Base-by-base conservation (phyloP, 2,113 vertebrate species). In the Pungitius pungitius region DNA sequence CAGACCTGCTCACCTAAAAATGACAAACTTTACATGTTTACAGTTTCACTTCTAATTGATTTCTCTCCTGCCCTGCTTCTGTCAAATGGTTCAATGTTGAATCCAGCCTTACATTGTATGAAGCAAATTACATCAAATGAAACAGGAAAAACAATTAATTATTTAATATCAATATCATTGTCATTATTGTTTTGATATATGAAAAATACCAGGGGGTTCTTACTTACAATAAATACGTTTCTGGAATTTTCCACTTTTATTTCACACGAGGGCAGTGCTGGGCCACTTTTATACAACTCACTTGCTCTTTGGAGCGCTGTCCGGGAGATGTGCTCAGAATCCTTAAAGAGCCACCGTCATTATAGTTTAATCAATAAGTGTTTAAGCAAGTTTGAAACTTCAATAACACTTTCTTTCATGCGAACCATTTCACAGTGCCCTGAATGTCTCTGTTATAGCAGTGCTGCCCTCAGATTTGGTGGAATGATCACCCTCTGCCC, bases 201-300 rank as follows among this genome's bases (percentile, higher is more conserved):
- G 40, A 69, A 8, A 61, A 37, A 52, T 2, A 4, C 59, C 0
- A 49, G 11, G 13, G 49, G 2, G n/a, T 18, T 35, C 40, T 57
- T 18, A 42, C 8, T 40, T 22, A 4, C 2, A 22, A n/a, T 22
- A 22, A 1, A 10, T 1, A 22, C 12, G n/a, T 52, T 11, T 52
- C 3, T 24, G 40, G 24, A 58, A n/a, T 45, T 70, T 64, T 51
- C 10, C n/a, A 43, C 24, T 18, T 15, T 30, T 17, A 42, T 71
- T 30, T 81, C 83, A 87, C 80, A 70, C 51, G 84, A 73, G 75
- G 82, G 79, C 87, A 88, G 87, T 86, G 64, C 72, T 85, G 77
- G 39, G 35, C 67, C 42, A 65, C 30, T 27, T 77, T 83, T 78
- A 30, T 24, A 14, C 17, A 13, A 20, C 22, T 51, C 39, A 58